A percentile compares a stretch with the other conserved stretches of the same genome.
Conservation (phyloP, 2,113 vertebrate genomes). For the Onychorhynchus coronatus region DNA sequence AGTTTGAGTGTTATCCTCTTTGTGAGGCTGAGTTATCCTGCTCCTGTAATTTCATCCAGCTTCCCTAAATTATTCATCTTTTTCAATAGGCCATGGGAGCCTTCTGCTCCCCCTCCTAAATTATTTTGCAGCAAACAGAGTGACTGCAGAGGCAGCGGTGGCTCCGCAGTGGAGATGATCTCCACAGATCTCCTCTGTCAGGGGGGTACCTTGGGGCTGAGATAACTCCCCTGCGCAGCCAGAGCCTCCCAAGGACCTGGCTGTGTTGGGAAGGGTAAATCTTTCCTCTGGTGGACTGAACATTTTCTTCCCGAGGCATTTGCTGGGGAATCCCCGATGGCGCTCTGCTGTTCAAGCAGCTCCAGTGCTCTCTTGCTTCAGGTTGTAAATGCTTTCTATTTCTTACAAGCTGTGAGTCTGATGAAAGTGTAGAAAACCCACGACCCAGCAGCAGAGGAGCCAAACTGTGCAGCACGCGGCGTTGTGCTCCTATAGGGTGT, state of each 20-base stretch:
- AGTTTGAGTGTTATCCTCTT: not conserved
- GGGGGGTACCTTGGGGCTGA: not conserved
- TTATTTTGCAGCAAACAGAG: not conserved
- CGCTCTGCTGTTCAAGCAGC: rapidly evolving
- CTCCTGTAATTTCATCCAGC: not conserved
- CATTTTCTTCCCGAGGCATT: not conserved
- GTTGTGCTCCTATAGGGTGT: not conserved
- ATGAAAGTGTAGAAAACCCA: not conserved
- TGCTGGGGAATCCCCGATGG: not conserved
- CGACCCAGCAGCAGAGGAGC: not conserved
- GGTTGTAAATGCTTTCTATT: constrained; percentile 15
- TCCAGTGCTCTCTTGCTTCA: not conserved
- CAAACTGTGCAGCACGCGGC: not conserved
- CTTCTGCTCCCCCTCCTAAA: not conserved
- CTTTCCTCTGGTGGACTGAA: rapidly evolving
- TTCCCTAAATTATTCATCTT: not conserved
- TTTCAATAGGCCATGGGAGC: not conserved
- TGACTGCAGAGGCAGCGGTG: rapidly evolving
- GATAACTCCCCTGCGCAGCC: rapidly evolving
- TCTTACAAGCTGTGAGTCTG: constrained; percentile 27
- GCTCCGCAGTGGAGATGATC: not conserved
- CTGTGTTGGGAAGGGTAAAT: rapidly evolving
- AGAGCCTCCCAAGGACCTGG: not conserved
- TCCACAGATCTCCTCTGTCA: not conserved
- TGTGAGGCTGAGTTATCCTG: not conserved